These are phyloP conservation scores for Coregonus suidteri DNA, from an alignment of 2,797 vertebrate species.

Conservation along the genomic window DNA sequence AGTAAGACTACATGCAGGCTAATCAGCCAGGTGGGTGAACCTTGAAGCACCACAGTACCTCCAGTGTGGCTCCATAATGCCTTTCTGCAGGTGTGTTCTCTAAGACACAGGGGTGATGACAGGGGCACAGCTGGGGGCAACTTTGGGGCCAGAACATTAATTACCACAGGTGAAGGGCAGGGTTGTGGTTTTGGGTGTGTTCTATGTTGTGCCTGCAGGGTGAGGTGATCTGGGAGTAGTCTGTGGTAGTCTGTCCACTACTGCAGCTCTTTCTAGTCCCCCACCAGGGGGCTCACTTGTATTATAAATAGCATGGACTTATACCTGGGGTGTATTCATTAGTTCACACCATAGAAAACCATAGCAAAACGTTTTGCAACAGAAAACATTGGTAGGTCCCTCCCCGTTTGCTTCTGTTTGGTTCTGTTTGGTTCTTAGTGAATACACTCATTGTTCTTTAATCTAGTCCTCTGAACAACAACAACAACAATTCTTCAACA, in stretches of 20 bases:
- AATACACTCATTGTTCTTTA: neutral
- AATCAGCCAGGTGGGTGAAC: constrained; percentile 12
- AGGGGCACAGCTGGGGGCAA: constrained; percentile 20
- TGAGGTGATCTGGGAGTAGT: constrained; percentile 14
- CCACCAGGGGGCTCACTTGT: constrained; percentile 59
- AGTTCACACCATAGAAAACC: neutral
- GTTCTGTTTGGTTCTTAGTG: neutral
- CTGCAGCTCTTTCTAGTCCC: constrained; percentile 24
- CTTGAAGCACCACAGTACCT: constrained; percentile 15
- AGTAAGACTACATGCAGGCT: neutral
- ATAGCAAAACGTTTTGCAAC: neutral
- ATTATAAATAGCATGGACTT: neutral
- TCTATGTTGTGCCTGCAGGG: neutral
- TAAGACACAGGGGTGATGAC: constrained; percentile 25
- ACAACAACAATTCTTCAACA: neutral
- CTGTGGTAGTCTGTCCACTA: constrained; percentile 16
- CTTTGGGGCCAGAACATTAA: neutral
- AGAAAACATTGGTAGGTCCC: neutral
- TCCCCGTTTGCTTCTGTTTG: neutral
- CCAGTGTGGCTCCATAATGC: constrained; percentile 29
- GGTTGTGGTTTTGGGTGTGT: neutral
- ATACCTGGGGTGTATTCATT: neutral
- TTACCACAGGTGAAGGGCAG: neutral
- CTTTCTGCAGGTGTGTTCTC: constrained; percentile 18
- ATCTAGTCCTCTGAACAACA: too few species aligned